phyloP scores from a whole-genome alignment of 2,888 invertebrate species.

The Brassicogethes aeneus region DNA sequence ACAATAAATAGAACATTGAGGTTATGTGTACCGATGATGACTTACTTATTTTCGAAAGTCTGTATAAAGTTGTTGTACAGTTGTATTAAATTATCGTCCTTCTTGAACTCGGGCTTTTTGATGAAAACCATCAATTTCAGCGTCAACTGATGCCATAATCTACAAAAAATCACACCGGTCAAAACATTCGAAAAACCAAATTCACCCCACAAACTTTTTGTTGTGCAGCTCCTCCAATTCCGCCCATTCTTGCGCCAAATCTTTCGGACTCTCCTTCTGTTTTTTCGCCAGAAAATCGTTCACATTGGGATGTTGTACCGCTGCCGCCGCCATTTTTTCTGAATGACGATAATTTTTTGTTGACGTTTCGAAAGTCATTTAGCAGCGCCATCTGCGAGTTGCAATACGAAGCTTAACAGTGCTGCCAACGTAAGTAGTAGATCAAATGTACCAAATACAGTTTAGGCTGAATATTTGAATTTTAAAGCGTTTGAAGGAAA shows the following conservation, averaged over 20 bases:
- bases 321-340: conserved; percentile 52
- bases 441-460: no score
- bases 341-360: no score
- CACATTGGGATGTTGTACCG: conserved; percentile 55
- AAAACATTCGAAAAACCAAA: background rate
- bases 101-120: conserved; percentile 65
- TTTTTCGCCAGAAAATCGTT: conserved; percentile 66
- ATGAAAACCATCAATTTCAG: conserved; percentile 73
- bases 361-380: no score
- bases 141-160: conserved; percentile 95
- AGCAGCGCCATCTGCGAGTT: no score
- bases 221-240: conserved; percentile 84
- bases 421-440: no score
- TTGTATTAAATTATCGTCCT: conserved; percentile 68
- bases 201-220: conserved; percentile 63
- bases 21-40: conserved; percentile 26
- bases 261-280: conserved; percentile 65
- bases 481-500: no score
- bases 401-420: no score
- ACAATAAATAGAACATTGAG: conserved; percentile 13
- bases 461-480: no score
- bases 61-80: conserved; percentile 87
- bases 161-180: no score
- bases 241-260: conserved; percentile 80
- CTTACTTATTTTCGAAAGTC: conserved; percentile 92